A percentile compares a stretch with the other conserved stretches of the same genome.
These are phyloP conservation scores for Sebastiscus tertius DNA, from an alignment of 2,797 vertebrate species.

Conservation along the genomic window DNA sequence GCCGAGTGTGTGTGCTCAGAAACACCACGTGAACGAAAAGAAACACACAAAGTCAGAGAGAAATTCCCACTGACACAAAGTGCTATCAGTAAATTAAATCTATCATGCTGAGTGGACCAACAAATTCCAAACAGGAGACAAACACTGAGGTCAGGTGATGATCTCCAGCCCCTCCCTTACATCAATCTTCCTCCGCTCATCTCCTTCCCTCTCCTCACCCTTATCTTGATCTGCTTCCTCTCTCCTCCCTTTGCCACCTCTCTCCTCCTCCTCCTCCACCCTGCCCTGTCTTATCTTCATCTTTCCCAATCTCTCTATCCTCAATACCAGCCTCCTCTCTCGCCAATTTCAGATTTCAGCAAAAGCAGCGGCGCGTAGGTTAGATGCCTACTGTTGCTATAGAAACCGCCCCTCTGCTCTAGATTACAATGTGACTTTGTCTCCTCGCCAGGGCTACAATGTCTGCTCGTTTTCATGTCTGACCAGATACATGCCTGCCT, in stretches of 20 bases:
- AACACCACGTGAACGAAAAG: slow-evolving; percentile 1
- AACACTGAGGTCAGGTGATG: slow-evolving; percentile 78
- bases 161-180: slow-evolving; percentile 60
- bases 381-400: slow-evolving; percentile 82
- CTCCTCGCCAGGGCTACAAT: slow-evolving; percentile 55
- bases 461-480: slow-evolving; percentile 60
- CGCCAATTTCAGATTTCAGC: slow-evolving; percentile 75
- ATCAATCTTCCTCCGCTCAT: slow-evolving; percentile 59
- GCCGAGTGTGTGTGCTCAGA: not conserved
- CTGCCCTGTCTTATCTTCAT: slow-evolving; percentile 72
- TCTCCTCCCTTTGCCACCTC: slow-evolving; percentile 42
- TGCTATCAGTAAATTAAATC: slow-evolving; percentile 81
- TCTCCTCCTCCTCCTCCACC: slow-evolving; percentile 36
- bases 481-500: slow-evolving; percentile 43
- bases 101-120: slow-evolving; percentile 73
- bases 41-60: slow-evolving; percentile 41
- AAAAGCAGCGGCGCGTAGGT: slow-evolving; percentile 67
- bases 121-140: slow-evolving; percentile 74
- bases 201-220: slow-evolving; percentile 36
- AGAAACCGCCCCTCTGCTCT: slow-evolving; percentile 79
- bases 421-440: slow-evolving; percentile 80
- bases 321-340: slow-evolving; percentile 64
- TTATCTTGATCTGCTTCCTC: slow-evolving; percentile 64
- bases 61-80: slow-evolving; percentile 65
- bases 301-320: slow-evolving; percentile 66